phyloP scores from a whole-genome alignment of 1,140 invertebrate genomes.

The Proctacanthus coquilletti region DNA sequence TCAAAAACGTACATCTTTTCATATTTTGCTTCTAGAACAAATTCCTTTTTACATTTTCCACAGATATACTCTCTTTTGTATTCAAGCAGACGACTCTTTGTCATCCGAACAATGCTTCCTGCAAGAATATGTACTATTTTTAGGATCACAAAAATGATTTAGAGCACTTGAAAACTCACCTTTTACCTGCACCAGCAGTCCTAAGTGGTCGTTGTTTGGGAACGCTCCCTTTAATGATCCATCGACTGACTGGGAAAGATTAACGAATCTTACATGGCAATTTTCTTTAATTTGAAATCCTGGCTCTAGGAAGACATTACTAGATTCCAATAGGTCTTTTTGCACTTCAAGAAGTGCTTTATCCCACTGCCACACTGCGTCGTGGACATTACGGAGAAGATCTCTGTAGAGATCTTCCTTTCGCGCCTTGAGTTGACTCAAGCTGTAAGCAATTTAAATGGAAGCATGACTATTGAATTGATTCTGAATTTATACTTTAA shows the following conservation, averaged over 20 bases:
- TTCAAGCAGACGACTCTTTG: constrained; percentile 60
- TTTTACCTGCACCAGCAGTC: constrained; percentile 45
- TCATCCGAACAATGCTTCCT: constrained; percentile 64
- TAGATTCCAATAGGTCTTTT: constrained; percentile 35
- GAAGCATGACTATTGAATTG: constrained; percentile 1
- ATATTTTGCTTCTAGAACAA: constrained; percentile 49
- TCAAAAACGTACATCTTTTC: constrained; percentile 46
- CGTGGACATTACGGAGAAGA: constrained; percentile 37
- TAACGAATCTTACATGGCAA: constrained; percentile 45
- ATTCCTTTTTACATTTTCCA: constrained; percentile 56
- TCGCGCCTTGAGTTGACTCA: constrained; percentile 43
- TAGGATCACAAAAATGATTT: background rate
- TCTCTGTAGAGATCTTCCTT: constrained; percentile 37
- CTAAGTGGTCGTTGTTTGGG: constrained; percentile 48
- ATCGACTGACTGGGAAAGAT: constrained; percentile 39
- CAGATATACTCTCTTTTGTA: constrained; percentile 58
- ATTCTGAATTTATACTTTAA: constrained; percentile 31
- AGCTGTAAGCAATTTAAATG: constrained; percentile 39
- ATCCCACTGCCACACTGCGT: constrained; percentile 44
- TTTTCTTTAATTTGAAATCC: constrained; percentile 41
- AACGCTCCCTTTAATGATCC: constrained; percentile 41
- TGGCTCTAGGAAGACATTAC: constrained; percentile 21
- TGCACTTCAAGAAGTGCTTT: constrained; percentile 42
- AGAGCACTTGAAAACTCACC: constrained; percentile 31
- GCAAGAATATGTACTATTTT: constrained; percentile 31